Conservation (phyloP, 2,888 invertebrate genomes). For the Neoaliturus tenellus region DNA sequence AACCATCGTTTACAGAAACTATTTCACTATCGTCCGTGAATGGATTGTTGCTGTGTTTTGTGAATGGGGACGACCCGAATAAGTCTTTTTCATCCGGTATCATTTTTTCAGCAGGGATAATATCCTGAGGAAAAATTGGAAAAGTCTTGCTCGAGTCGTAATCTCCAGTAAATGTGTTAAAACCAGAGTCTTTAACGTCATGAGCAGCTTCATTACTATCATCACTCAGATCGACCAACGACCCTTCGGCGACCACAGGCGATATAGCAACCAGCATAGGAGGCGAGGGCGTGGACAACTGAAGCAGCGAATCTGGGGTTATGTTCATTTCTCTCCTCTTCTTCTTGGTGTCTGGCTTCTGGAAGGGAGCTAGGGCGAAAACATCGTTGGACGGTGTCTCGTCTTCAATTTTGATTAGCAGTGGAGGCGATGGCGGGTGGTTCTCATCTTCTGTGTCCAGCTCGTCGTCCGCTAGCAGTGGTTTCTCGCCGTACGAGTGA, state of each 20-base stretch:
- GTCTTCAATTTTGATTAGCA: conserved; percentile 61
- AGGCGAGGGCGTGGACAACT: conserved; percentile 58
- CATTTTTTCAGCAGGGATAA: not conserved
- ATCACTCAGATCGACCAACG: conserved; percentile 62
- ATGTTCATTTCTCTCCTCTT: conserved; percentile 53
- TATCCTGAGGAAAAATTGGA: conserved; percentile 41
- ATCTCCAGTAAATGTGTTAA: conserved; percentile 53
- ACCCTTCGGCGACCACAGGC: conserved; percentile 58
- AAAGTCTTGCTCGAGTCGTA: conserved; percentile 53
- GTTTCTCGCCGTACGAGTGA: conserved; percentile 85
- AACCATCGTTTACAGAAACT: conserved; percentile 45
- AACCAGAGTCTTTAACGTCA: conserved; percentile 39
- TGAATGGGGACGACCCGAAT: conserved; percentile 72
- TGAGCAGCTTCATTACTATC: not conserved
- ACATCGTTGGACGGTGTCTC: conserved; percentile 74
- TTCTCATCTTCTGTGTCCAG: conserved; percentile 77
- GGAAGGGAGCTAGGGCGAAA: conserved; percentile 83
- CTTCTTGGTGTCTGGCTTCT: conserved; percentile 65
- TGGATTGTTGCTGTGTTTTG: conserved; percentile 70
- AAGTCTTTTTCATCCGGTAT: conserved; percentile 69
- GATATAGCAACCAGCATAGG: conserved; percentile 59
- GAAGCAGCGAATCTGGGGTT: conserved; percentile 54
- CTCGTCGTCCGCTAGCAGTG: conserved; percentile 86
- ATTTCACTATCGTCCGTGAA: conserved; percentile 66
- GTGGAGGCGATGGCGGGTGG: conserved; percentile 61